phyloP scores from a whole-genome alignment of 2,113 vertebrate genomes.

The Hydropotes inermis region DNA sequence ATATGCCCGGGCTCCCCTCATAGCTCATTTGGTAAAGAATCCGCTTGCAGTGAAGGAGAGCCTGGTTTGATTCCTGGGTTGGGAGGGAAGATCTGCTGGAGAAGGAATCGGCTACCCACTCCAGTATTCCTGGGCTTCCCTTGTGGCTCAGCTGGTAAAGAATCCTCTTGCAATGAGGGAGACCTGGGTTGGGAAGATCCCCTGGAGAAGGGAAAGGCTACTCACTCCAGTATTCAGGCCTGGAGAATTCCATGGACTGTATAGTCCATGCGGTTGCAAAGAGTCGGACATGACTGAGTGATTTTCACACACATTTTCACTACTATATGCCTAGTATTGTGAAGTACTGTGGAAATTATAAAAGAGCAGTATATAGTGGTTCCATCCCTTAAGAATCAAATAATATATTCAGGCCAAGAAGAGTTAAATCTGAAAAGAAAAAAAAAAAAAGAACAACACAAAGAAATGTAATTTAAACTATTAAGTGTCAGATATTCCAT shows the following conservation, averaged over 20 bases:
- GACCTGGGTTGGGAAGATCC: background rate
- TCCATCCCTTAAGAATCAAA: background rate
- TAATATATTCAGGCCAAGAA: background rate
- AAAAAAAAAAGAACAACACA: background rate
- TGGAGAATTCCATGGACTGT: background rate
- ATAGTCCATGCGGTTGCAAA: background rate
- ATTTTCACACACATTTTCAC: background rate
- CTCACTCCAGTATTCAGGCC: background rate
- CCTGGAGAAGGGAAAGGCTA: background rate
- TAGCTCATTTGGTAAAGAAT: background rate
- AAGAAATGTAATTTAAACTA: background rate
- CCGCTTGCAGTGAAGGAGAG: background rate
- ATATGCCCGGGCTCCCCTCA: background rate
- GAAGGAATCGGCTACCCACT: background rate
- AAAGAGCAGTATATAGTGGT: background rate
- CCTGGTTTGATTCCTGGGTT: background rate
- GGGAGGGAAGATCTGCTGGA: background rate
- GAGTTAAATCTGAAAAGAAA: slow-evolving; percentile 20
- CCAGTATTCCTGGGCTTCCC: background rate
- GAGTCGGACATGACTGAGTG: background rate
- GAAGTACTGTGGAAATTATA: background rate
- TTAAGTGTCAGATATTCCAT: background rate
- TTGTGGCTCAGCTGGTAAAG: background rate
- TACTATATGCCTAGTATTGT: background rate
- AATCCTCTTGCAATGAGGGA: background rate